These are phyloP conservation scores for Mugil cephalus DNA, from an alignment of 2,113 vertebrate genomes.

Conservation along the genomic window DNA sequence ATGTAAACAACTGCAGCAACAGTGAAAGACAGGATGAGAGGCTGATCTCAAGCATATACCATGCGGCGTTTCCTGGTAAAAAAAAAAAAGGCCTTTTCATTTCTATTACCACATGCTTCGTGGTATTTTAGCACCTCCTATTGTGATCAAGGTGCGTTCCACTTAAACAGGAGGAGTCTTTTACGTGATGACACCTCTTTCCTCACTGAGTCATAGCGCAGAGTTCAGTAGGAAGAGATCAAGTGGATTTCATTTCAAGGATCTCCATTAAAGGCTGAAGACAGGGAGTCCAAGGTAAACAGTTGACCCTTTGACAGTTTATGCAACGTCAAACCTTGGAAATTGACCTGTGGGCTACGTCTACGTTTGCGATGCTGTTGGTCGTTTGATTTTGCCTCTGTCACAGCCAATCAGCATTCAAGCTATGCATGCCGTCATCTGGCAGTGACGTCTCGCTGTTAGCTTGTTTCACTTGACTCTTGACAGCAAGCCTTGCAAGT, in stretches of 20 bases:
- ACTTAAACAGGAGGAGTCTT: conserved; percentile 49
- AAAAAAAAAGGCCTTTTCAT: conserved; percentile 5
- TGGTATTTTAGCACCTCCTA: conserved; percentile 44
- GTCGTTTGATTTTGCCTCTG: too few relatives aligned
- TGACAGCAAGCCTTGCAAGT: too few relatives aligned
- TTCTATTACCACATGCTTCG: conserved; percentile 41
- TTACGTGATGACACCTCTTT: conserved; percentile 43
- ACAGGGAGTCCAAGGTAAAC: conserved; percentile 47
- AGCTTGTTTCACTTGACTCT: too few relatives aligned
- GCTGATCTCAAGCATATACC: conserved; percentile 15
- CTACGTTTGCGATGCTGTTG: too few relatives aligned
- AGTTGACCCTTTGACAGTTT: conserved; percentile 32
- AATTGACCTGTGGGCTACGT: too few relatives aligned
- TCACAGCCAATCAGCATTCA: too few relatives aligned
- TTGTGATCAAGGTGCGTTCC: conserved; percentile 39
- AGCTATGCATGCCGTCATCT: too few relatives aligned
- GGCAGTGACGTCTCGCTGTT: too few relatives aligned
- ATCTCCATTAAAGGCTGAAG: conserved; percentile 27
- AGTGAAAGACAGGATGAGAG: conserved; percentile 7
- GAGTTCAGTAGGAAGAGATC: conserved; percentile 44
- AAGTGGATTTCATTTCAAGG: conserved; percentile 61
- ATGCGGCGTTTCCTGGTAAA: conserved; percentile 19
- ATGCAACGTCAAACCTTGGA: too few relatives aligned
- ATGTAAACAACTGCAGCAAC: conserved; percentile 65
- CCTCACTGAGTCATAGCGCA: conserved; percentile 54